Conservation (phyloP, 2,113 vertebrate species). For the Grantiella picta region DNA sequence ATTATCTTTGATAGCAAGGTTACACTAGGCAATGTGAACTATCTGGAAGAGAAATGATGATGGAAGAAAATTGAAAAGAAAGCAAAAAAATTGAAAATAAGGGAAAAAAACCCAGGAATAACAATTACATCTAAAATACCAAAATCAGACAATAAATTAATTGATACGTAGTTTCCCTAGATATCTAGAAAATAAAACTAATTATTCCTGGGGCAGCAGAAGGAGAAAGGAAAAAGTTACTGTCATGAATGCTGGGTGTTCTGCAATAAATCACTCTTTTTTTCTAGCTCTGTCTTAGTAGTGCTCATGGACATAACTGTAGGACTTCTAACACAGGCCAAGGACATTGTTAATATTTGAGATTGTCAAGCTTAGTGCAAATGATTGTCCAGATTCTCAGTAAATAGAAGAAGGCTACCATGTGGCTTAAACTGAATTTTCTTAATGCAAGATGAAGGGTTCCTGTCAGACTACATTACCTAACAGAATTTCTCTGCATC, state of each 20-base stretch:
- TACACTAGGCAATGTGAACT: background rate
- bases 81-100: background rate
- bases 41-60: background rate
- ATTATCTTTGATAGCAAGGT: slow-evolving; percentile 50
- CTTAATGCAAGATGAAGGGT: background rate
- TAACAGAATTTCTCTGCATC: background rate
- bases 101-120: background rate
- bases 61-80: background rate
- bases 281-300: background rate
- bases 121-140: background rate
- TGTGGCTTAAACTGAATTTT: background rate
- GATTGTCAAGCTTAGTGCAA: background rate
- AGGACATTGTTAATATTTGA: background rate
- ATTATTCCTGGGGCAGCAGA: background rate
- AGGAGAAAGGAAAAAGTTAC: background rate
- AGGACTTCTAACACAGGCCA: background rate
- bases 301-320: background rate
- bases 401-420: background rate
- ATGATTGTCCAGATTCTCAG: background rate
- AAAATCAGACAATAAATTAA: background rate
- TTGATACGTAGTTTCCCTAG: background rate
- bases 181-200: background rate
- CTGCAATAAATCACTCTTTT: background rate
- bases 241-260: background rate
- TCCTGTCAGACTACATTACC: background rate